Evolutionary conservation across 2,113 vertebrate species (phyloP).

Genomic region (Sula dactylatra): DNA sequence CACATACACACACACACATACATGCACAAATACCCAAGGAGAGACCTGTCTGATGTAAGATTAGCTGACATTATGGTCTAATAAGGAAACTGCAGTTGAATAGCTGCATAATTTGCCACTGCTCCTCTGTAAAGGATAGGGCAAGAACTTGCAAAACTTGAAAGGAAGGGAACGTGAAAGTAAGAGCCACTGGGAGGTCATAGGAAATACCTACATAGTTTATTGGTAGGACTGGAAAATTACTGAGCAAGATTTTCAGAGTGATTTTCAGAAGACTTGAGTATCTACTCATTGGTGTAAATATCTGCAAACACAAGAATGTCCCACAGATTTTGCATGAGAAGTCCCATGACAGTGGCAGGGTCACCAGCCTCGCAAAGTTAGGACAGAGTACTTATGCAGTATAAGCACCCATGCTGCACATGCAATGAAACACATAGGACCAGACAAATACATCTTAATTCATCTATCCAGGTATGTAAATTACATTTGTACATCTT

Average conservation of each 20-base stretch:
- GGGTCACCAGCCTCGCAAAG: background rate
- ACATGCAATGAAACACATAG: background rate
- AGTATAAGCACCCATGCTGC: background rate
- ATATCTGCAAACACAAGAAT: background rate
- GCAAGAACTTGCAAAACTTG: background rate
- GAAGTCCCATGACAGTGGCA: background rate
- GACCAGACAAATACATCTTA: background rate
- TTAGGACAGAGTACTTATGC: background rate
- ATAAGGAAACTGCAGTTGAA: background rate
- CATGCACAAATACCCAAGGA: background rate
- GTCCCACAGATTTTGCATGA: background rate
- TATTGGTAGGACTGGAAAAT: background rate
- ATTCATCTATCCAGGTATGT: background rate
- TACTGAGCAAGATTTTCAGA: background rate
- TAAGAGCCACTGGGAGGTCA: background rate
- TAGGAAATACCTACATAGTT: background rate
- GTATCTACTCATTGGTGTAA: background rate
- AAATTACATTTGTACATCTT: background rate
- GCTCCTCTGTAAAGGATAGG: background rate
- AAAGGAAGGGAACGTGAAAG: too few species aligned
- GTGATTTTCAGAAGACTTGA: background rate
- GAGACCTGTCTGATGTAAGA: background rate
- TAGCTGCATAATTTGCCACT: background rate
- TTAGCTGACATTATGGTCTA: background rate
- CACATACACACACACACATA: background rate